These are phyloP conservation scores for Acanthiza pusilla DNA, from an alignment of 2,797 vertebrate species.

Conservation along the genomic window DNA sequence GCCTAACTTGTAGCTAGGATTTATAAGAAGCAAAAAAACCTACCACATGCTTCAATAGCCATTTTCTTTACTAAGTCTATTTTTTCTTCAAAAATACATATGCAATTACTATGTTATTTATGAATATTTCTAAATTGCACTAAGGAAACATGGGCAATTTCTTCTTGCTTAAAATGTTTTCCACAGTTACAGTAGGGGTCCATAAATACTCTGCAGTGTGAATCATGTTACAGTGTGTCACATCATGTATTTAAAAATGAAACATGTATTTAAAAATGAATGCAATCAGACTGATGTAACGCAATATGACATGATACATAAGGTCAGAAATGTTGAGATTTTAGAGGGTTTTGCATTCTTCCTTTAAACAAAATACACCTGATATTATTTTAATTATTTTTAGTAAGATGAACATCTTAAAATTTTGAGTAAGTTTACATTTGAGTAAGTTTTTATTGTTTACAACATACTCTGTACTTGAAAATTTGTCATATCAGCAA, in stretches of 20 bases:
- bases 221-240: not conserved
- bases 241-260: not conserved
- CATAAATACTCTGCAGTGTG: not conserved
- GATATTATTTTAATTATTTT: not conserved
- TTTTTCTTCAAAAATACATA: not conserved
- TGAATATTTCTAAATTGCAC: not conserved
- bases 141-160: not conserved
- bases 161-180: not conserved
- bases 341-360: not conserved
- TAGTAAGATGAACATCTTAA: not conserved
- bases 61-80: not conserved
- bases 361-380: not conserved
- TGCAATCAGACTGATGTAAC: not conserved
- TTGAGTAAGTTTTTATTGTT: too few relatives aligned
- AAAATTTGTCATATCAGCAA: not conserved
- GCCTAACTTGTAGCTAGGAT: not conserved
- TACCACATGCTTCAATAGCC: fast-evolving
- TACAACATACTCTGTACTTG: not conserved
- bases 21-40: not conserved
- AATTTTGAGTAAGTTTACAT: not conserved
- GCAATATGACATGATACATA: not conserved
- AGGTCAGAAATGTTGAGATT: not conserved
- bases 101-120: not conserved
- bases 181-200: not conserved
- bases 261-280: not conserved